Conservation (phyloP, 2,113 vertebrate genomes). For the Elgaria multicarinata region DNA sequence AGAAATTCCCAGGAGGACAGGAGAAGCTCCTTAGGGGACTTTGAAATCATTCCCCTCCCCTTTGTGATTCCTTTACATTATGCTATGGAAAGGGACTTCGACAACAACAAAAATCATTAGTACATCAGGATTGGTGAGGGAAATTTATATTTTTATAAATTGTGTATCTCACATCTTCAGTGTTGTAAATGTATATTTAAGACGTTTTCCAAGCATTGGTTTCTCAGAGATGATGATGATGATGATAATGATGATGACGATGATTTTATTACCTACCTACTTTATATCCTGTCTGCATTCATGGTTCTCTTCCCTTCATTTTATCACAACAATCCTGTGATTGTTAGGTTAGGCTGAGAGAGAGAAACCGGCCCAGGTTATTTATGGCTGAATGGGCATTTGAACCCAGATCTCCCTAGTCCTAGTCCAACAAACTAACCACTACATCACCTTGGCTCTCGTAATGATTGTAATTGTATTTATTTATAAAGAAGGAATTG, state of each 20-base stretch:
- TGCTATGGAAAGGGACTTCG: not conserved
- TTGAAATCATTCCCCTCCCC: not conserved
- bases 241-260: too few species aligned
- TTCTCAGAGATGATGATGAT: too few species aligned
- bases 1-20: not conserved
- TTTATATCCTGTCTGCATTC: too few species aligned
- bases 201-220: not conserved
- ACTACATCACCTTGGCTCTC: not conserved
- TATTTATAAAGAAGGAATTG: too few species aligned
- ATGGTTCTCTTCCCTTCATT: not conserved
- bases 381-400: not conserved
- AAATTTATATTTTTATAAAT: not conserved
- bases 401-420: not conserved
- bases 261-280: not conserved
- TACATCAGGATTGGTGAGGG: not conserved
- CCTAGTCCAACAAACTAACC: not conserved
- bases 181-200: not conserved
- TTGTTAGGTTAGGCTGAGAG: not conserved
- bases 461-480: not conserved
- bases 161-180: not conserved
- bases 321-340: not conserved
- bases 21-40: not conserved
- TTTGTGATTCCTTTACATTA: not conserved
- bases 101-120: slow-evolving; percentile 15
- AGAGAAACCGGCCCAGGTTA: too few species aligned